Percentiles rank a stretch among this genome's conserved stretches.
These are phyloP conservation scores for Myiozetetes cayanensis DNA, from an alignment of 2,113 vertebrate genomes.

Conservation along the genomic window DNA sequence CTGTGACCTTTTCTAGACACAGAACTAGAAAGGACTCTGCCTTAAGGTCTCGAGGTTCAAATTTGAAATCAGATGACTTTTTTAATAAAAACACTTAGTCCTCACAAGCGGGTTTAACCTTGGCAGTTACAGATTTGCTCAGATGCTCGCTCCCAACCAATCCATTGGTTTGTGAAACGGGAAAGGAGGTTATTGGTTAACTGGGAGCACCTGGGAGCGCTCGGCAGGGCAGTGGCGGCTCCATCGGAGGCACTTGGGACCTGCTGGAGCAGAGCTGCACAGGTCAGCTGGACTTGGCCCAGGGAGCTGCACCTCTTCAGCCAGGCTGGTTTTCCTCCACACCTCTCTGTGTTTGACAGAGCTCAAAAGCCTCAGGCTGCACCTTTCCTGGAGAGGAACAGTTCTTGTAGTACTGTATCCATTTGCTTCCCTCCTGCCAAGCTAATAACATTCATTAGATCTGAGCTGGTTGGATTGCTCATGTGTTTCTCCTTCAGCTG, in stretches of 20 bases:
- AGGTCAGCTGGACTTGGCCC: not conserved
- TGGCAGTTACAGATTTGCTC: not conserved
- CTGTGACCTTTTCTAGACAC: not conserved
- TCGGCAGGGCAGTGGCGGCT: fast-evolving
- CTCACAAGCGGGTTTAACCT: not conserved
- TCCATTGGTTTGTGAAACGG: not conserved
- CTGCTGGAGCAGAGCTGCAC: not conserved
- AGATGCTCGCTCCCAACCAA: not conserved
- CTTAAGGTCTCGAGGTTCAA: not conserved
- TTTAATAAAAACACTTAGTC: not conserved
- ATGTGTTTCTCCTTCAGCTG: not conserved
- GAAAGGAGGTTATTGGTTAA: conserved; percentile 22
- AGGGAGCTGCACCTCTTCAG: not conserved
- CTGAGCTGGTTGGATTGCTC: not conserved
- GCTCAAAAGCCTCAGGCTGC: not conserved
- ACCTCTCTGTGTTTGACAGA: not conserved
- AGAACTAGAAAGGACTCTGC: not conserved
- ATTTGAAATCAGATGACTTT: not conserved
- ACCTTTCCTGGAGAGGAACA: not conserved
- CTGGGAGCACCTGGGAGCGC: fast-evolving
- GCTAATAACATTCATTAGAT: not conserved
- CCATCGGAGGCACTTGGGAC: not conserved
- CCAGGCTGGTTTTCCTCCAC: not conserved
- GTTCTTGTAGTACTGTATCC: fast-evolving
- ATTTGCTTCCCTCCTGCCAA: not conserved